These are phyloP conservation scores for Spatulosminthurus flaviceps DNA, from an alignment of 2,888 invertebrate species.

Conservation along the genomic window DNA sequence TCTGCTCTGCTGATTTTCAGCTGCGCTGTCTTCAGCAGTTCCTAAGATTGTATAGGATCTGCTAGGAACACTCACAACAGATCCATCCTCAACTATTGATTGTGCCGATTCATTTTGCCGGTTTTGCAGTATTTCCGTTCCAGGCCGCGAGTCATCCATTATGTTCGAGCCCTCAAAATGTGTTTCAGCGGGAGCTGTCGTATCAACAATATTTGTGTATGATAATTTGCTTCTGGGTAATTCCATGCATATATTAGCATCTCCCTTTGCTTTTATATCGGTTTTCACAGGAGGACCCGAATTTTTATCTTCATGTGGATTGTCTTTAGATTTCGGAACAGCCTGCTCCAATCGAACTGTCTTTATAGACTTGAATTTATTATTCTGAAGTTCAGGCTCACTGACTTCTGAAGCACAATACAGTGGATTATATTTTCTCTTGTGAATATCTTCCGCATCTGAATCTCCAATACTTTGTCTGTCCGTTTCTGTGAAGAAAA, in stretches of 20 bases:
- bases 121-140: neutral
- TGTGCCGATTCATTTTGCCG: neutral
- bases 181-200: neutral
- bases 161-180: neutral
- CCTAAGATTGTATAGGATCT: conserved; percentile 7
- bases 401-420: conserved; percentile 13
- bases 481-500: conserved; percentile 27
- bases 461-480: neutral
- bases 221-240: neutral
- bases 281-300: too few relatives aligned
- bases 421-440: conserved; percentile 8
- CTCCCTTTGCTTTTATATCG: neutral
- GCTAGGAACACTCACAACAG: conserved; percentile 6
- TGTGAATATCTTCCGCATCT: conserved; percentile 9
- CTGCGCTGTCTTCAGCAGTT: neutral
- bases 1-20: neutral
- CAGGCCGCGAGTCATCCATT: neutral
- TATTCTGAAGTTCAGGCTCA: neutral
- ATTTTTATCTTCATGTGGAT: too few relatives aligned
- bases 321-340: neutral
- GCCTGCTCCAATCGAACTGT: conserved; percentile 11
- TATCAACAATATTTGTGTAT: neutral
- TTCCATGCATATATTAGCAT: neutral
- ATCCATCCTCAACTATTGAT: neutral
- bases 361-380: conserved; percentile 8